phyloP scores from a whole-genome alignment of 1,140 invertebrate species.

The Agrilus planipennis region DNA sequence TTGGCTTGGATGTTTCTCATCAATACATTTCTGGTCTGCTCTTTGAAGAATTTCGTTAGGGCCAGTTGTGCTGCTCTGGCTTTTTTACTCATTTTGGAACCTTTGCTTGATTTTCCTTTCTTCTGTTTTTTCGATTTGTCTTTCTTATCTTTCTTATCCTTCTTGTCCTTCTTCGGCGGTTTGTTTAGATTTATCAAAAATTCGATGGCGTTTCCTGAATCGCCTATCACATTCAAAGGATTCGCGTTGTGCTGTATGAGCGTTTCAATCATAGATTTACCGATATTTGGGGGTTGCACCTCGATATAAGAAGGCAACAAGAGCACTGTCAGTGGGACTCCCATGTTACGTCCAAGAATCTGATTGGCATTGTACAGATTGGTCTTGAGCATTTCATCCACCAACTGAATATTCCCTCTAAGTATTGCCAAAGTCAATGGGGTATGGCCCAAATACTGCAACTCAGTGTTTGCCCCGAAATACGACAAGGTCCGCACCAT shows the following conservation, averaged over 20 bases:
- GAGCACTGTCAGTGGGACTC: constrained; percentile 23
- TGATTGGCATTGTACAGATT: constrained; percentile 18
- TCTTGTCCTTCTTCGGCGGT: constrained; percentile 6
- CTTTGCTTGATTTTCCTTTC: not conserved
- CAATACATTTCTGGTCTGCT: constrained; percentile 11
- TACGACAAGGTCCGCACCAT: constrained; percentile 15
- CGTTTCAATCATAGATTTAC: constrained; percentile 6
- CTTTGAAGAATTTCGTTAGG: constrained; percentile 10
- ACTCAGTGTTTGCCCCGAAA: constrained; percentile 11
- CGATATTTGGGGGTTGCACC: constrained; percentile 12
- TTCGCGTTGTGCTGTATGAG: constrained; percentile 19
- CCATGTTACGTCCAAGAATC: constrained; percentile 17
- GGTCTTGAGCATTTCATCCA: constrained; percentile 15
- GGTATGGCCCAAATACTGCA: constrained; percentile 25
- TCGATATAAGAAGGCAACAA: constrained; percentile 20
- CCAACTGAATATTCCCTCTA: constrained; percentile 19
- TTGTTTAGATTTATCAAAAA: constrained; percentile 14
- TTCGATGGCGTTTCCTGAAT: constrained; percentile 6
- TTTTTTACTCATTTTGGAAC: constrained; percentile 9
- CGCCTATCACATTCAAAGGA: constrained; percentile 14
- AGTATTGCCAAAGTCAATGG: constrained; percentile 24
- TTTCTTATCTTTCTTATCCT: constrained; percentile 4
- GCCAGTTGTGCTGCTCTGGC: constrained; percentile 8
- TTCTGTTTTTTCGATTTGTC: not conserved
- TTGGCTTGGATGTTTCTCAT: constrained; percentile 14